phyloP scores from a whole-genome alignment of 1,140 invertebrate species.

The Trachymyrmex cornetzi region DNA sequence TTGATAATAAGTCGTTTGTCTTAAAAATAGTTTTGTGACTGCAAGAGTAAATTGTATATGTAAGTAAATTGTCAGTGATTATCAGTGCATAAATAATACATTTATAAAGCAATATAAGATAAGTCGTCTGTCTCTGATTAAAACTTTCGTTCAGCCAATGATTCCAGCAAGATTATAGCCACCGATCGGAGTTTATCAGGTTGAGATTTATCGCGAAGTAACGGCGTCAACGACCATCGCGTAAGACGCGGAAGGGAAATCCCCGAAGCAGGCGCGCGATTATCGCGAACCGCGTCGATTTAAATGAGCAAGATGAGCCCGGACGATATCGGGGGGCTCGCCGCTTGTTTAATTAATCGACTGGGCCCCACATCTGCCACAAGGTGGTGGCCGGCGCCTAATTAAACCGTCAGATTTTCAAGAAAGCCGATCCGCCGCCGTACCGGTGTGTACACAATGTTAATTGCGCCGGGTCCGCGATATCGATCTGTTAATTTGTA shows the following conservation, averaged over 20 bases:
- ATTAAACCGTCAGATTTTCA: slow-evolving; percentile 81
- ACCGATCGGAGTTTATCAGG: neutral
- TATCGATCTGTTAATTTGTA: slow-evolving; percentile 79
- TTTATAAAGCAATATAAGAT: neutral
- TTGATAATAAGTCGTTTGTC: neutral
- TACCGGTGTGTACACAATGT: slow-evolving; percentile 78
- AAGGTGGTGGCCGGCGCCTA: slow-evolving; percentile 72
- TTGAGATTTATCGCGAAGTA: slow-evolving; percentile 39
- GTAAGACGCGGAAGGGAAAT: slow-evolving; percentile 37
- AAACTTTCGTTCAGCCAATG: neutral
- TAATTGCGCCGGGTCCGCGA: slow-evolving; percentile 74
- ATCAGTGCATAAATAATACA: no score
- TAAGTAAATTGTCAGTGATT: no score
- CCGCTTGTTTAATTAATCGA: slow-evolving; percentile 76
- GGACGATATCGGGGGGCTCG: slow-evolving; percentile 63
- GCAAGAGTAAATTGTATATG: no score
- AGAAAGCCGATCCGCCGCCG: slow-evolving; percentile 72
- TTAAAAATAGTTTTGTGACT: no score
- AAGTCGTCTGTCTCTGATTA: neutral
- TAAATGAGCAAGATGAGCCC: slow-evolving; percentile 69
- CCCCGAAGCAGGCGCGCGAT: slow-evolving; percentile 20
- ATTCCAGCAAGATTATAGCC: neutral
- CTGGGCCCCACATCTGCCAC: slow-evolving; percentile 70
- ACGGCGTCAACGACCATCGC: neutral
- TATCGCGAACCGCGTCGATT: slow-evolving; percentile 67